Conservation (phyloP, 2,113 vertebrate genomes). For the Apteryx mantelli region DNA sequence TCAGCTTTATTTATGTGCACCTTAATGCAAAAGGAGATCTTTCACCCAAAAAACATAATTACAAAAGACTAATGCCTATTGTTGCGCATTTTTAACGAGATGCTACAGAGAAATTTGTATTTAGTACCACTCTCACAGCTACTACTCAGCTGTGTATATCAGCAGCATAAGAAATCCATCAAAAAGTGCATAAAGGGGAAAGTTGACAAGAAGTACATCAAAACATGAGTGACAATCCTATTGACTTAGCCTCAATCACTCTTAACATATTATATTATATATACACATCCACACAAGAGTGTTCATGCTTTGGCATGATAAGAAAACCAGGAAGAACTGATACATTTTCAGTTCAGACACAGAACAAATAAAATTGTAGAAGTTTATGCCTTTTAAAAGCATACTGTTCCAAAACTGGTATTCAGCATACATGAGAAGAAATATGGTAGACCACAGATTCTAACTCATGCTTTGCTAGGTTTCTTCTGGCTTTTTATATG, state of each 20-base stretch:
- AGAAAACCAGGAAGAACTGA: background rate
- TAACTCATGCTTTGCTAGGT: background rate
- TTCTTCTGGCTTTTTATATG: background rate
- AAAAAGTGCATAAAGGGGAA: background rate
- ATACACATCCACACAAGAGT: background rate
- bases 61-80: background rate
- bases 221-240: conserved; percentile 25
- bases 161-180: background rate
- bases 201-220: background rate
- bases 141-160: background rate
- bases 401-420: background rate
- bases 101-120: background rate
- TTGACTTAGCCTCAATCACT: background rate
- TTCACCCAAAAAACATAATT: background rate
- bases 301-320: background rate
- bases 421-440: background rate
- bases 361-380: background rate
- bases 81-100: background rate
- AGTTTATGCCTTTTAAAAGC: background rate
- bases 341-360: background rate
- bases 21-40: background rate
- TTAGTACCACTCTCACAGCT: background rate
- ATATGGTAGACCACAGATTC: background rate
- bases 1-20: background rate
- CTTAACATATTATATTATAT: background rate